Evolutionary conservation across 2,113 vertebrate genomes (phyloP).

Genomic region (Etheostoma spectabile): DNA sequence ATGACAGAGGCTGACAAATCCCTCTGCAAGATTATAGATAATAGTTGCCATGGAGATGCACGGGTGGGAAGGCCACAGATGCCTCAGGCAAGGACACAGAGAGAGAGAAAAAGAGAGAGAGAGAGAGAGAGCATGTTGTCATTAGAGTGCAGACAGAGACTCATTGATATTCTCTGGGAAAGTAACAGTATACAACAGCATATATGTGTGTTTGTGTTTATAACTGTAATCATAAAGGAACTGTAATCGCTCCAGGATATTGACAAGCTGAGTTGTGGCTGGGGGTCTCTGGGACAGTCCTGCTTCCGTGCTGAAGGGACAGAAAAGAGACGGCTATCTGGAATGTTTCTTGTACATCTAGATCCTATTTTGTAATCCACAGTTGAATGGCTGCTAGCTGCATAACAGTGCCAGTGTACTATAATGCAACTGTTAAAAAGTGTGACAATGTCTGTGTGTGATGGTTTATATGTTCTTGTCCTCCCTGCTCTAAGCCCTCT

Average conservation of each 20-base stretch:
- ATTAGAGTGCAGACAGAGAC: conserved; percentile 58
- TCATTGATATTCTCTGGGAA: conserved; percentile 59
- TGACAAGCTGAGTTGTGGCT: not conserved
- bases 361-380: not conserved
- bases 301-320: not conserved
- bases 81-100: conserved; percentile 47
- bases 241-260: not conserved
- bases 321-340: not conserved
- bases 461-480: conserved; percentile 17
- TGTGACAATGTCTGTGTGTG: not conserved
- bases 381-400: not conserved
- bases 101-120: conserved; percentile 25
- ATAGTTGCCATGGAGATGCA: conserved; percentile 78
- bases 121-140: conserved; percentile 30
- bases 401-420: not conserved
- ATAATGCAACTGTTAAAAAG: not conserved
- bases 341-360: not conserved
- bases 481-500: not conserved
- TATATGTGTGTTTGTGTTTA: not conserved
- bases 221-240: not conserved
- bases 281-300: not conserved
- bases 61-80: conserved; percentile 67
- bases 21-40: conserved; percentile 70
- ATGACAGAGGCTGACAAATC: conserved; percentile 53
- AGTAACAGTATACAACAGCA: not conserved